These are phyloP conservation scores for Megaceryle torquata DNA, from an alignment of 2,113 vertebrate species.

Conservation along the genomic window DNA sequence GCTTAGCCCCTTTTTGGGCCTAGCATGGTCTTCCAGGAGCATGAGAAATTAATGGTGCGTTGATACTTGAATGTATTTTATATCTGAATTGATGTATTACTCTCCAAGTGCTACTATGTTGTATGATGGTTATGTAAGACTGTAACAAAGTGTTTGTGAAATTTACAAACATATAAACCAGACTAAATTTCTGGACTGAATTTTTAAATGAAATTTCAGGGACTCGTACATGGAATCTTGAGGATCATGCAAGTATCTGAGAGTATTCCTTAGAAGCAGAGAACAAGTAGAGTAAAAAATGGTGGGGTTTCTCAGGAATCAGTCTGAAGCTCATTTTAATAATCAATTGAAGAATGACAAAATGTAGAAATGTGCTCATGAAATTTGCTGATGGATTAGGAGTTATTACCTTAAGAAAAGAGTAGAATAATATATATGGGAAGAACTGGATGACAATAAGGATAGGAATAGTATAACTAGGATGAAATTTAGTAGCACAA, in stretches of 20 bases:
- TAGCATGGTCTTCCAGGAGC: background rate
- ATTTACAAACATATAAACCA: background rate
- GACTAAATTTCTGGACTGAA: background rate
- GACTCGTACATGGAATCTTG: background rate
- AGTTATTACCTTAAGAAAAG: background rate
- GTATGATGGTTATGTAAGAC: background rate
- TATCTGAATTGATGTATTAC: background rate
- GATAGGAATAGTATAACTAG: background rate
- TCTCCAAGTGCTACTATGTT: background rate
- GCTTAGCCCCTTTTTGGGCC: background rate
- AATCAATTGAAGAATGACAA: background rate
- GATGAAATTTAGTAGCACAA: background rate
- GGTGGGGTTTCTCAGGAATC: background rate
- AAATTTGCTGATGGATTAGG: background rate
- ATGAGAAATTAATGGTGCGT: background rate
- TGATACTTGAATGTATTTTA: background rate
- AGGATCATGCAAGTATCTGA: background rate
- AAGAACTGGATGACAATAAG: background rate
- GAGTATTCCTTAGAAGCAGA: background rate
- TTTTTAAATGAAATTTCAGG: background rate
- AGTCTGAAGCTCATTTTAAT: background rate
- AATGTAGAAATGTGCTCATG: background rate
- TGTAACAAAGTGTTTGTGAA: background rate
- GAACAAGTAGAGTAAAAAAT: background rate
- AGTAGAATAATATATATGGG: background rate